Conservation (phyloP, 2,113 vertebrate genomes). For the Speoplatyrhinus poulsoni region DNA sequence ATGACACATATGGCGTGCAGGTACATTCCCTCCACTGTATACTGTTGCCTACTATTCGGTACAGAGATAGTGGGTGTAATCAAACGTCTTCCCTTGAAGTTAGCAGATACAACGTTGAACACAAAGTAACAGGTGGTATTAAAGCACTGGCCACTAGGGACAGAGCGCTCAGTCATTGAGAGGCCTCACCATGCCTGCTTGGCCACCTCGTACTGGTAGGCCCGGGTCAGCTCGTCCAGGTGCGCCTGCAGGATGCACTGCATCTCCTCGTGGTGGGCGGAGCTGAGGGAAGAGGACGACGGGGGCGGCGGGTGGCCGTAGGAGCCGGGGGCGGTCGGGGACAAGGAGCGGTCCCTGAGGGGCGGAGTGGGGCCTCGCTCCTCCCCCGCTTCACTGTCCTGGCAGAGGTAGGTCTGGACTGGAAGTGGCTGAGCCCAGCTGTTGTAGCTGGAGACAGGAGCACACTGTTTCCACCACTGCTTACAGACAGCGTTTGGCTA, state of each 20-base stretch:
- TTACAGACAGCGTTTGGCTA: background rate
- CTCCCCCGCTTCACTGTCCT: conserved; percentile 89
- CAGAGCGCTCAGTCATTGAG: background rate
- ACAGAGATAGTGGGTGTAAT: too few species aligned
- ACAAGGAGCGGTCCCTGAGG: conserved; percentile 90
- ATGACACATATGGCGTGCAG: too few species aligned
- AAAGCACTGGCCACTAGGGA: too few species aligned
- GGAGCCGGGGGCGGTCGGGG: conserved; percentile 80
- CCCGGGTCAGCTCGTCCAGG: conserved; percentile 92
- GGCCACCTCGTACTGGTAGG: conserved; percentile 95
- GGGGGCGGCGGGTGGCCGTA: conserved; percentile 80
- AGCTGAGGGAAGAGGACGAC: conserved; percentile 89
- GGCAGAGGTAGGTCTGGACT: conserved; percentile 91
- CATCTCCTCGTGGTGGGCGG: conserved; percentile 93
- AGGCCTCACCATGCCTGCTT: conserved; percentile 89
- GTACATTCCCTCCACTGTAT: too few species aligned
- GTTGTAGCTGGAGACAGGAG: conserved; percentile 82
- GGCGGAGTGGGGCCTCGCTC: conserved; percentile 93
- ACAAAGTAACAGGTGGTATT: too few species aligned
- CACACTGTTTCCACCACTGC: background rate
- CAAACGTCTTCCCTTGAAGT: too few species aligned
- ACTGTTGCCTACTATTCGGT: too few species aligned
- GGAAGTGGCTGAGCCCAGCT: conserved; percentile 90
- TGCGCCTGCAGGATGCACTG: conserved; percentile 96
- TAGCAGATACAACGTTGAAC: too few species aligned